phyloP scores from a whole-genome alignment of 2,888 invertebrate genomes.

The Caenorhabditis sulstoni region DNA sequence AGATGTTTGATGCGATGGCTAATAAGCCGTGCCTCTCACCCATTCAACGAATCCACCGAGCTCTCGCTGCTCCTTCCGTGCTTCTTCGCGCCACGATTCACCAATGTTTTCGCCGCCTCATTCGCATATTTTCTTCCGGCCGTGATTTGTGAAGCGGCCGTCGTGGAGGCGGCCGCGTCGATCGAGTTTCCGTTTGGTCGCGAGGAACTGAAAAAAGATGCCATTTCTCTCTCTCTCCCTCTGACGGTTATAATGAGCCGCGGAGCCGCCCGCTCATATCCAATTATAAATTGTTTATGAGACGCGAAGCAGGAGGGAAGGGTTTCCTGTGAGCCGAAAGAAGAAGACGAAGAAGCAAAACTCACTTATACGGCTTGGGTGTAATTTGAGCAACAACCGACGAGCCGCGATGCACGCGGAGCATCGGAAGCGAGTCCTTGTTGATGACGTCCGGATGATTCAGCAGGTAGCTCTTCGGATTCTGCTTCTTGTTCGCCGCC shows the following conservation, averaged over 20 bases:
- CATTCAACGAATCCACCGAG: conserved; percentile 57
- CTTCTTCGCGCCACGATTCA: conserved; percentile 45
- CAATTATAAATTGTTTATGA: conserved; percentile 54
- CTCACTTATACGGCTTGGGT: conserved; percentile 58
- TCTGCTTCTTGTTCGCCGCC: conserved; percentile 78
- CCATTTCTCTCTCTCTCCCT: conserved; percentile 4
- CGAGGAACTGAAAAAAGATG: background rate
- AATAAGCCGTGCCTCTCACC: conserved; percentile 25
- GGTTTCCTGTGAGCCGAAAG: no score
- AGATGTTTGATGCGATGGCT: no score
- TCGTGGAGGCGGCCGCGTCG: conserved; percentile 33
- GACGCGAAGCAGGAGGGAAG: no score
- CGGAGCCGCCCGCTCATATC: background rate
- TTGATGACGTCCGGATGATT: conserved; percentile 76
- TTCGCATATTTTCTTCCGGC: conserved; percentile 39
- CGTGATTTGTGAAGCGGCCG: conserved; percentile 31
- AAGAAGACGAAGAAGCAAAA: background rate
- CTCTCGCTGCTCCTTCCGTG: conserved; percentile 46
- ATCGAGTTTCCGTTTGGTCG: conserved; percentile 51
- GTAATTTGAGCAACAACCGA: conserved; percentile 64
- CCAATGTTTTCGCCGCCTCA: conserved; percentile 47
- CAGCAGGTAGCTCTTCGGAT: conserved; percentile 77
- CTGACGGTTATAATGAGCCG: background rate
- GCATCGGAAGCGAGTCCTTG: conserved; percentile 76
- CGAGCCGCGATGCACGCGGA: conserved; percentile 78